Evolutionary conservation across 2,113 vertebrate genomes (phyloP).

Genomic region (Phainopepla nitens): DNA sequence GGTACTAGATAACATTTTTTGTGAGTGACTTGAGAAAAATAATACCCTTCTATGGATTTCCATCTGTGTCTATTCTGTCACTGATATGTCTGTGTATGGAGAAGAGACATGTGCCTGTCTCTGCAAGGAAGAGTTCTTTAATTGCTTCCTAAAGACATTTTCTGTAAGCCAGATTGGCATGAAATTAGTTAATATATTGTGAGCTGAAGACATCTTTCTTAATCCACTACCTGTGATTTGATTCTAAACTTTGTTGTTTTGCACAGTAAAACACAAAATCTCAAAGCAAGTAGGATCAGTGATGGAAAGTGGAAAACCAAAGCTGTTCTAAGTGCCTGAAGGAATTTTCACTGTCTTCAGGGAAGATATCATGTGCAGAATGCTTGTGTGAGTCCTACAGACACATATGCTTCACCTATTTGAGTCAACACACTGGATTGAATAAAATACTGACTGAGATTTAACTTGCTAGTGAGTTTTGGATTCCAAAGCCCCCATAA

Average conservation of each 20-base stretch:
- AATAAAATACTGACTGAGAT: background rate
- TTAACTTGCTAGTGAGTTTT: background rate
- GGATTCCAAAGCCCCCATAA: background rate
- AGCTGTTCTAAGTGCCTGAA: background rate
- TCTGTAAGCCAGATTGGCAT: background rate
- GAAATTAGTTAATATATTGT: background rate
- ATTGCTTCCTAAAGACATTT: background rate
- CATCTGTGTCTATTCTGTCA: background rate
- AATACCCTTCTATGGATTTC: background rate
- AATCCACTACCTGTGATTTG: background rate
- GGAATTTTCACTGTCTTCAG: background rate
- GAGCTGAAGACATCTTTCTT: background rate
- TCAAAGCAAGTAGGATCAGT: background rate
- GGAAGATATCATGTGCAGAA: background rate
- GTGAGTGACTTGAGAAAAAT: background rate
- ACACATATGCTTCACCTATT: background rate
- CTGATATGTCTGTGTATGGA: background rate
- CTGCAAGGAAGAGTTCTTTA: background rate
- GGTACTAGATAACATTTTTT: background rate
- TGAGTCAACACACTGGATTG: background rate
- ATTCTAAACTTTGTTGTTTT: background rate
- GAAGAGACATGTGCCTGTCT: background rate
- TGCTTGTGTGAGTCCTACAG: background rate
- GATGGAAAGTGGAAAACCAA: background rate
- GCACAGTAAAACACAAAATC: background rate